Evolutionary conservation across 1,140 invertebrate genomes (phyloP).

Genomic region (Lepidurus packardi): DNA sequence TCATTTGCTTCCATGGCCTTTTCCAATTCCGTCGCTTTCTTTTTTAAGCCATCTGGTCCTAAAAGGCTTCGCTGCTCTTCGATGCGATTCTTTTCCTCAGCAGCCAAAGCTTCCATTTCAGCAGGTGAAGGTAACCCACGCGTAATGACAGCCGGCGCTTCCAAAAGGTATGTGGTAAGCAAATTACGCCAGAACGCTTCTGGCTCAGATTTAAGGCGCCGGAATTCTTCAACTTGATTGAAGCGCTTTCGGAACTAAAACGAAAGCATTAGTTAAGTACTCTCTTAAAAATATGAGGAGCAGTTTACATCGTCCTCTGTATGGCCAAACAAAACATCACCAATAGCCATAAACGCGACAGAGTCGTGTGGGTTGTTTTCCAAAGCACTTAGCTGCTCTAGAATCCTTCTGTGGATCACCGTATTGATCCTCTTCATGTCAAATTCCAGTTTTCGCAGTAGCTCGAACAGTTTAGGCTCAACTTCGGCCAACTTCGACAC

Average conservation of each 20-base stretch:
- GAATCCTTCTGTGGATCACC: conserved; percentile 63
- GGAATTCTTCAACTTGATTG: conserved; percentile 60
- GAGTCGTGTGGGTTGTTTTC: conserved; percentile 71
- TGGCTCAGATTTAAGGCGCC: conserved; percentile 57
- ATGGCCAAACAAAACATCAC: conserved; percentile 74
- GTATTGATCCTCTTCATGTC: conserved; percentile 68
- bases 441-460: conserved; percentile 55
- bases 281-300: conserved; percentile 32
- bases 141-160: conserved; percentile 45
- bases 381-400: conserved; percentile 62
- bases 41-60: conserved; percentile 60
- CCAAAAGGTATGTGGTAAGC: conserved; percentile 63
- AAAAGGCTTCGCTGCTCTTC: conserved; percentile 57
- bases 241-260: conserved; percentile 41
- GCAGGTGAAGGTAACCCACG: conserved; percentile 38
- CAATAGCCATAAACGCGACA: conserved; percentile 68
- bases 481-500: conserved; percentile 58
- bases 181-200: conserved; percentile 65
- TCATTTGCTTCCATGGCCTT: conserved; percentile 70
- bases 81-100: conserved; percentile 61
- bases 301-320: conserved; percentile 63
- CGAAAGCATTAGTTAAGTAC: conserved; percentile 32
- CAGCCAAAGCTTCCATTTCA: conserved; percentile 54
- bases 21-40: conserved; percentile 56
- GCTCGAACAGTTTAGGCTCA: conserved; percentile 53